Evolutionary conservation across 2,113 vertebrate species (phyloP), one percentile per base, ranked within the genome.

Genomic region (Myotis brandtii): DNA sequence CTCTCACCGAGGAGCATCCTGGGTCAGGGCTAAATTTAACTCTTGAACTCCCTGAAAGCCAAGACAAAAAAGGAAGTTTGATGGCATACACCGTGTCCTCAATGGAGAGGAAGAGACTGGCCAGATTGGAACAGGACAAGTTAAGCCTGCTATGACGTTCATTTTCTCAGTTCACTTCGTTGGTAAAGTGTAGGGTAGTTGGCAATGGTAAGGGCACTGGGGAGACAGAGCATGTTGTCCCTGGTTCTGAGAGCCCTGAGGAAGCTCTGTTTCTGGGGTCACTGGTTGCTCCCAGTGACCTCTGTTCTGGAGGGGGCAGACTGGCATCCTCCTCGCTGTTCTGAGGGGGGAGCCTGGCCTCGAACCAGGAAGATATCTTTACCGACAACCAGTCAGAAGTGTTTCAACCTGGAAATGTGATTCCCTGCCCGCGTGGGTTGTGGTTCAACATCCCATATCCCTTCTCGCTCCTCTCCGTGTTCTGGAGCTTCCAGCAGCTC

Each of bases 11-110:
- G 25, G 59, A 62, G 59, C 25, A 27, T 11, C 56, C 23, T 1
- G 23, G 59, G 59, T 27, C 59, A 27, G 59, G 25, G 59, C 5
- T 56, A 64, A 40, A 40, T 46, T 73, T 72, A 83, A 90, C n/a
- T 62, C 75, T 76, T 87, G 76, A 75, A 37, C 16, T 86, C 89
- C 59, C 70, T 34, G 70, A 83, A 96, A 92, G 64, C 54, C 87
- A 83, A 94, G 56, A 52, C 62, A 83, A 82, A 89, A 93, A 88
- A 62, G 56, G 62, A 96, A 86, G 67, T 23, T 81, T 32, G 81
- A 79, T 30, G 80, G 81, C 46, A 56, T 18, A 52, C 18, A 43
- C 4, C 73, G 32, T 21, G 11, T 16, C 30, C 10, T n/a, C 12
- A 76, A 27, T 73, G 69, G 3, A 92, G 32, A 95, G n/a, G n/a